Evolutionary conservation across 2,797 vertebrate species (phyloP), one percentile per base, ranked within the genome.

Genomic region (Leuciscus waleckii): DNA sequence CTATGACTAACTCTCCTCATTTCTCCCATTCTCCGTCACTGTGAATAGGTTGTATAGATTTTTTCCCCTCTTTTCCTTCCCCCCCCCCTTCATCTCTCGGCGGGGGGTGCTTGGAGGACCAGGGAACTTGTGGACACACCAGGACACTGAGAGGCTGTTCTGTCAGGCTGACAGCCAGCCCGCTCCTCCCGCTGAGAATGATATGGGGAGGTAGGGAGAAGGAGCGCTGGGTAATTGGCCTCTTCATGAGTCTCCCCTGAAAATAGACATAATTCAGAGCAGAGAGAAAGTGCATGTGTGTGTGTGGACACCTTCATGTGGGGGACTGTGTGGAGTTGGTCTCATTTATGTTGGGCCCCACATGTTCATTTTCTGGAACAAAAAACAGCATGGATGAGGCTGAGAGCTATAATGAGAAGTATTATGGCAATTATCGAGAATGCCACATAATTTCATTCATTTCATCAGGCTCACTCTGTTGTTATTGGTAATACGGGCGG

Each of bases 351-450:
- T 82, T 90, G 85, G 81, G 79, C 79, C 85, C 51, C 81, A 79
- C 82, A 81, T 83, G 43, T 88, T 87, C 81, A 79, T 84, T 88
- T 87, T 73, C 81, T 61, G 37, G 79, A 86, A 88, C 78, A 87
- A 82, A 85, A 88, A 84, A 32, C 79, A 77, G 84, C 86, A 81
- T 75, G 78, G 73, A 49, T 61, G 77, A 86, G 75, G 84, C 84
- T 85, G 75, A 86, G 69, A 84, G 86, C 79, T 65, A 65, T 85
- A 86, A 87, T 88, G 70, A 86, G 88, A 87, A 82, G 84, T 83
- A 90, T 86, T 87, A 92, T 87, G 90, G 91, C 91, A 92, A 92
- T 93, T 92, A 93, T 89, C 79, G 87, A 89, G 90, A 92, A 93
- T 93, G 88, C 87, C 81, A 84, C 49, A 79, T 92, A 91, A 93